Evolutionary conservation across 2,888 invertebrate genomes (phyloP), one percentile per base, ranked within the genome.

Genomic region (Aphrophora alni): DNA sequence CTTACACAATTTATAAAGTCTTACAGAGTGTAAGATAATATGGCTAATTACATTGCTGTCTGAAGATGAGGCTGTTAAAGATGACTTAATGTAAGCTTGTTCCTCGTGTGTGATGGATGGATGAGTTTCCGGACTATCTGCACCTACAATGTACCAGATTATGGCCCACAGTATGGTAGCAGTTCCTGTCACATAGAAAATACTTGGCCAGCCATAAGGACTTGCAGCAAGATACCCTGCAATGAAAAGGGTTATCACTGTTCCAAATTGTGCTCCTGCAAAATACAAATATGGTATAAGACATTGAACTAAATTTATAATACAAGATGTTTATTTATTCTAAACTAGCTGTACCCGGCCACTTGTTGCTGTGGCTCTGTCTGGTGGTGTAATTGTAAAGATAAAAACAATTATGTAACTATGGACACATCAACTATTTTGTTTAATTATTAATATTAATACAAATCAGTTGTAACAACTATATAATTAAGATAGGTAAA

Each of bases 201-300:
- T 93, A 8, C 93, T 91, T 0, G 94, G 93, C 96, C 96, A 96
- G 0, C 95, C 95, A 85, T 92, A 89, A 0, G 88, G 85, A 0
- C 93, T 92, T 0, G 92, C 92, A 0, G 94, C 90, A 70, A 97
- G 89, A 2, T 92, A 89, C 0, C 96, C 96, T n/a, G 95, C 93
- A 25, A 92, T 88, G 17, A 94, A 91, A 86, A 95, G 88, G 85
- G 95, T 93, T 0, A 95, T 86, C 0, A 95, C 93, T 10, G 95
- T 95, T 7, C 97, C 97, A 17, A 95, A 90, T 87, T 95, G 94
- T 69, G 77, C 75, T 0, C 81, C 81, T 81, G 44, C 21, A 26
- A 14, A 38, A 33, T 25, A 51, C 33, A 33, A 33, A 33, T 10
- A 33, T 10, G 10, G 10, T 33, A 33, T n/a, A n/a, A n/a, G n/a